phyloP scores from a whole-genome alignment of 2,797 vertebrate genomes.

The Anguilla megastoma region DNA sequence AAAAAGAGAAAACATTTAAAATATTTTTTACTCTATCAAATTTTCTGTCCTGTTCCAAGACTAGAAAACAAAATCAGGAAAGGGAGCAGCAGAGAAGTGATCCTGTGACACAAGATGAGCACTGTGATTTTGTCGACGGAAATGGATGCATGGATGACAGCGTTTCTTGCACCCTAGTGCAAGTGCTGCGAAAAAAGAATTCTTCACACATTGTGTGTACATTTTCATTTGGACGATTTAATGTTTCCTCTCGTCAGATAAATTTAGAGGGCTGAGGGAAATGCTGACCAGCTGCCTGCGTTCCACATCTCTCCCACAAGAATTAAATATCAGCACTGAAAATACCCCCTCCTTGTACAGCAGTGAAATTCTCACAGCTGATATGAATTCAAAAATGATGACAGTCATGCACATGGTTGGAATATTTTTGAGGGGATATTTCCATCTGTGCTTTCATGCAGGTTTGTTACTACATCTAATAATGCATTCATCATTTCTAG shows the following conservation, averaged over 20 bases:
- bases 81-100: not conserved
- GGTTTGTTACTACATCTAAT: not conserved
- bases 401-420: not conserved
- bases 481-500: not conserved
- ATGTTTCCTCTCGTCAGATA: not conserved
- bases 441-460: not conserved
- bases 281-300: not conserved
- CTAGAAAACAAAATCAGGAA: not conserved
- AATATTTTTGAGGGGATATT: not conserved
- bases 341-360: not conserved
- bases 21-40: not conserved
- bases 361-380: not conserved
- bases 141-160: not conserved
- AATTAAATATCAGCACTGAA: not conserved
- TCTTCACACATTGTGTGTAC: not conserved
- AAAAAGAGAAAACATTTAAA: not conserved
- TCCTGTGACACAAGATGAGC: not conserved
- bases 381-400: not conserved
- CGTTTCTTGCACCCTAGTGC: not conserved
- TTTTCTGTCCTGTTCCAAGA: not conserved
- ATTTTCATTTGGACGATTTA: not conserved
- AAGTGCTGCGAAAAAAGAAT: not conserved
- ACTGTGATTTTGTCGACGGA: not conserved
- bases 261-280: conserved; percentile 5
- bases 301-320: not conserved